Conservation (phyloP, 2,113 vertebrate genomes). For the Morone saxatilis region DNA sequence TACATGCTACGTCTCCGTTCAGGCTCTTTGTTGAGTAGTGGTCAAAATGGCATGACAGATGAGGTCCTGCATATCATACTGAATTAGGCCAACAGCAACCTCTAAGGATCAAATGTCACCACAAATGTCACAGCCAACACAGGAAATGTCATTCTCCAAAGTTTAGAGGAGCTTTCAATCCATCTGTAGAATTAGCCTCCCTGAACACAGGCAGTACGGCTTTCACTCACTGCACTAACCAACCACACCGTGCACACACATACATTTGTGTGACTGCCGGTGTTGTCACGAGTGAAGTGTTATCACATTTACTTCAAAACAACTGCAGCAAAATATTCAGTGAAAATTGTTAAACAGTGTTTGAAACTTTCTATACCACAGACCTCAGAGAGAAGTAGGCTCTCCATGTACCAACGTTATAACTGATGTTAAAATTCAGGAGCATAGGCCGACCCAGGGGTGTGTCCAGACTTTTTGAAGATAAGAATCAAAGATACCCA, state of each 20-base stretch:
- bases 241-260: neutral
- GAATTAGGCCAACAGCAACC: neutral
- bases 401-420: no score
- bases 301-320: neutral
- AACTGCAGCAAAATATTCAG: no score
- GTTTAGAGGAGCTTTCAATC: slow-evolving; percentile 14
- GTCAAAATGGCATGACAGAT: neutral
- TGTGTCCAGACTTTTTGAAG: no score
- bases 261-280: neutral
- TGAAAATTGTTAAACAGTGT: no score
- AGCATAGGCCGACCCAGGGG: no score
- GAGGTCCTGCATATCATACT: neutral
- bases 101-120: slow-evolving; percentile 30
- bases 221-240: neutral
- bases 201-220: neutral
- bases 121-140: slow-evolving; percentile 23
- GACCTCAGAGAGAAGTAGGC: no score
- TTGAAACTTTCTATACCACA: no score
- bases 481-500: no score
- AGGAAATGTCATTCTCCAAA: slow-evolving; percentile 25
- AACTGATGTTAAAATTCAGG: no score
- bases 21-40: neutral
- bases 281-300: neutral
- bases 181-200: neutral
- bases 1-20: neutral